Conservation (phyloP, 2,797 vertebrate genomes). For the Siniperca obscura region DNA sequence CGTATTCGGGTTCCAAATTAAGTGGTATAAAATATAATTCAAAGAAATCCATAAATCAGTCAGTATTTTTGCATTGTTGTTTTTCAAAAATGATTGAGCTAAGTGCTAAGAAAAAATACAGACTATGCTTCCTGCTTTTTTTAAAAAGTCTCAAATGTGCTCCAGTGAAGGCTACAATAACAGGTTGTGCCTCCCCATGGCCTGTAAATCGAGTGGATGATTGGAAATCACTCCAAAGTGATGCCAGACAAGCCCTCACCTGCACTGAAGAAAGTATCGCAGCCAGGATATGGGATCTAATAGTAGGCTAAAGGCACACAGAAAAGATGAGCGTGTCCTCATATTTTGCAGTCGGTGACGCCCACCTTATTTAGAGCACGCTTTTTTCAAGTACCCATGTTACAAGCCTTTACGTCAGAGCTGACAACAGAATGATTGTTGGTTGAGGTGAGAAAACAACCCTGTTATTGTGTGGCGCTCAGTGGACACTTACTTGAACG, state of each 20-base stretch:
- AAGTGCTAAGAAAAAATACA: background rate
- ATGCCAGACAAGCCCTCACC: slow-evolving; percentile 52
- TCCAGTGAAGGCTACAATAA: slow-evolving; percentile 43
- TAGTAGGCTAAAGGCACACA: slow-evolving; percentile 26
- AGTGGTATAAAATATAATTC: background rate
- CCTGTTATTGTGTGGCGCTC: slow-evolving; percentile 55
- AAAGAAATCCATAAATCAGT: background rate
- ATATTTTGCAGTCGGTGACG: slow-evolving; percentile 24
- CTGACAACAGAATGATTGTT: slow-evolving; percentile 50
- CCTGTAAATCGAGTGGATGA: slow-evolving; percentile 63
- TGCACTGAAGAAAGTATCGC: slow-evolving; percentile 31
- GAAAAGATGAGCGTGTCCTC: slow-evolving; percentile 21
- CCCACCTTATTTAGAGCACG: slow-evolving; percentile 46
- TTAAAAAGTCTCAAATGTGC: slow-evolving; percentile 3
- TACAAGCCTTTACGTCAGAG: slow-evolving; percentile 46
- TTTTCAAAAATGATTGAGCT: background rate
- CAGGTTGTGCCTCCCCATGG: slow-evolving; percentile 34
- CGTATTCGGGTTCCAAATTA: background rate
- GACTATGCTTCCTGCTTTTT: background rate
- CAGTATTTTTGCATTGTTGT: background rate
- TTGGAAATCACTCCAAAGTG: slow-evolving; percentile 63
- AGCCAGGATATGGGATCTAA: slow-evolving; percentile 38
- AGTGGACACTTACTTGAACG: slow-evolving; percentile 61
- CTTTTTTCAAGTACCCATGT: slow-evolving; percentile 18
- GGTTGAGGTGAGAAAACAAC: slow-evolving; percentile 56